phyloP scores from a whole-genome alignment of 2,888 invertebrate genomes.

The Eupithecia dodoneata region DNA sequence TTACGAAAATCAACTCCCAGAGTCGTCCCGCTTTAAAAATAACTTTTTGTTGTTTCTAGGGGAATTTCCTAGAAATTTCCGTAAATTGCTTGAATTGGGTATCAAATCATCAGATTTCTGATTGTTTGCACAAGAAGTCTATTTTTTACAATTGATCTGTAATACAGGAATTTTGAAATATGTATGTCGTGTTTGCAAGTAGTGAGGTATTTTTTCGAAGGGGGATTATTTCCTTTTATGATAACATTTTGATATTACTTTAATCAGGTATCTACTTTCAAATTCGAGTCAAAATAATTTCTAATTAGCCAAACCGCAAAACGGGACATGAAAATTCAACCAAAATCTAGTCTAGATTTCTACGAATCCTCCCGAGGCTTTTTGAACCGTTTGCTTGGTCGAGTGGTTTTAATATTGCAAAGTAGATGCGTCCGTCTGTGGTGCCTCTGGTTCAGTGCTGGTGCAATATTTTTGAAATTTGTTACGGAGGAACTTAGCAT shows the following conservation, averaged over 20 bases:
- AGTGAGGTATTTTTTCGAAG: too few species aligned
- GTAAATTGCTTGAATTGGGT: background rate
- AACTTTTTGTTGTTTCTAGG: background rate
- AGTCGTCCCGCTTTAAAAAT: background rate
- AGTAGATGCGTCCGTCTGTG: slow-evolving; percentile 50
- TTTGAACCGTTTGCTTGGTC: slow-evolving; percentile 49
- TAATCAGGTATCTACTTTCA: background rate
- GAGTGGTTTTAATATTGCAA: slow-evolving; percentile 65
- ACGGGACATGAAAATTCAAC: slow-evolving; percentile 10
- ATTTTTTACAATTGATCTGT: too few species aligned
- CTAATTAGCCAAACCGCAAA: slow-evolving; percentile 3
- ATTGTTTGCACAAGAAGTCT: too few species aligned
- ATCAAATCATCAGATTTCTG: background rate
- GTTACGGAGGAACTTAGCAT: slow-evolving; percentile 50
- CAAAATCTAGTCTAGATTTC: slow-evolving; percentile 19
- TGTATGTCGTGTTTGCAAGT: too few species aligned
- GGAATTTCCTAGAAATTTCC: background rate
- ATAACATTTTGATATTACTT: too few species aligned
- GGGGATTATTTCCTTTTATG: too few species aligned
- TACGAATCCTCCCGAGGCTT: slow-evolving; percentile 36
- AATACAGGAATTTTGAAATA: too few species aligned
- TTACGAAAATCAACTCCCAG: background rate
- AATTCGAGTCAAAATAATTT: background rate
- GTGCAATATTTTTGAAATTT: slow-evolving; percentile 57
- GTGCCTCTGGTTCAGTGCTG: slow-evolving; percentile 28